Conservation (phyloP, 2,797 vertebrate genomes). For the Periparus ater region DNA sequence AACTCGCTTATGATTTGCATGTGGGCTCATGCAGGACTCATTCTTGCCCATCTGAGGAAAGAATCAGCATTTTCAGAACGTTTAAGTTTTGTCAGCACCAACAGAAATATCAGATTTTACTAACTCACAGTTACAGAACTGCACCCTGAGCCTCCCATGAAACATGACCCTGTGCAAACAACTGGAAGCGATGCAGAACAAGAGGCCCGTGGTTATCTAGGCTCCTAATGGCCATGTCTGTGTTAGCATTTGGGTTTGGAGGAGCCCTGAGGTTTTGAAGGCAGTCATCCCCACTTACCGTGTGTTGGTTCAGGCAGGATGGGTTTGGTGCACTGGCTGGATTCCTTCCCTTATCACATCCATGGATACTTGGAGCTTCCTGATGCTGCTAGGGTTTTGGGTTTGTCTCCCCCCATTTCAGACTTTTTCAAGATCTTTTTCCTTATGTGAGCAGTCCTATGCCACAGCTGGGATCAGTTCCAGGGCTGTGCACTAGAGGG, state of each 20-base stretch:
- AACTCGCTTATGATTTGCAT: neutral
- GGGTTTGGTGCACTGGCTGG: neutral
- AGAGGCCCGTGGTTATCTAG: neutral
- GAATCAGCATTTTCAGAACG: neutral
- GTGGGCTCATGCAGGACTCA: neutral
- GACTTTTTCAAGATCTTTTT: neutral
- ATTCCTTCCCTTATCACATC: neutral
- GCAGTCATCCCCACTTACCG: neutral
- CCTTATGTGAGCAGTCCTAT: neutral
- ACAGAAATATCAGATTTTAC: neutral
- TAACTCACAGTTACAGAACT: neutral
- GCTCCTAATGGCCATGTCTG: neutral
- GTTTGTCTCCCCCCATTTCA: neutral
- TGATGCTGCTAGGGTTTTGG: neutral
- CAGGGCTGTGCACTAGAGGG: conserved; percentile 69
- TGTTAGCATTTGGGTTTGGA: neutral
- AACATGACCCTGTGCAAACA: neutral
- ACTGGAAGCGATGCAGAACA: neutral
- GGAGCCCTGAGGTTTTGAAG: neutral
- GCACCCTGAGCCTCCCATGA: neutral
- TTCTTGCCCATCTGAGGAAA: neutral
- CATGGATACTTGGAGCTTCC: neutral
- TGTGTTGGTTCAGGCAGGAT: neutral
- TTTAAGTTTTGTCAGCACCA: neutral
- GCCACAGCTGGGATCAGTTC: conserved; percentile 51